A percentile compares a stretch with the other conserved stretches of the same genome.
phyloP scores from a whole-genome alignment of 2,797 vertebrate genomes.

The Spinibarbus caldwelli region DNA sequence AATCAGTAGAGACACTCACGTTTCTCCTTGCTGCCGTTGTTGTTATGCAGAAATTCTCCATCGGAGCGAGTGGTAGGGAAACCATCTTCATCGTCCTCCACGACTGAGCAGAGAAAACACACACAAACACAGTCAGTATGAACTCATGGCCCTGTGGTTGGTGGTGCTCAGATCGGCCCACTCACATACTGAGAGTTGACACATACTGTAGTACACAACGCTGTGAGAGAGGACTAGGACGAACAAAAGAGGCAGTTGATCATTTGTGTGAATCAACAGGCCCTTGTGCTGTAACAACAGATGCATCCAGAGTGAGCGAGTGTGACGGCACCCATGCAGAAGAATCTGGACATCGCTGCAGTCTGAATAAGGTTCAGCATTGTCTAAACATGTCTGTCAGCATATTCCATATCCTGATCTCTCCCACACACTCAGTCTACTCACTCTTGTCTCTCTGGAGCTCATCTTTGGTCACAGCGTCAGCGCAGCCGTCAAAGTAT shows the following conservation, averaged over 20 bases:
- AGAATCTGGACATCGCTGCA: conserved; percentile 15
- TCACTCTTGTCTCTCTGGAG: conserved; percentile 96
- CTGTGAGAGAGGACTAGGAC: conserved; percentile 50
- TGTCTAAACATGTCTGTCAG: conserved; percentile 13
- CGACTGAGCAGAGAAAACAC: conserved; percentile 71
- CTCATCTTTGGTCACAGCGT: conserved; percentile 93
- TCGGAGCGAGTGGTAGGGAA: conserved; percentile 88
- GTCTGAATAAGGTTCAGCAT: conserved; percentile 2
- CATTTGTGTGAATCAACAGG: conserved; percentile 36
- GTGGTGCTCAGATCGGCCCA: conserved; percentile 45
- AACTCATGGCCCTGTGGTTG: conserved; percentile 43
- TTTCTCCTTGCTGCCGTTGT: conserved; percentile 94
- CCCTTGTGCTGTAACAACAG: conserved; percentile 45
- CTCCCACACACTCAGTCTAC: not conserved
- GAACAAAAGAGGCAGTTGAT: conserved; percentile 53
- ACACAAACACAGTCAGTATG: conserved; percentile 10
- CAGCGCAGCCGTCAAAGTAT: conserved; percentile 93
- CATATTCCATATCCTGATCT: not conserved
- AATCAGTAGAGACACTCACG: conserved; percentile 78
- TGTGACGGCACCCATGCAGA: not conserved
- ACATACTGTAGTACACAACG: conserved; percentile 63
- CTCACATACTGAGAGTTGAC: conserved; percentile 50
- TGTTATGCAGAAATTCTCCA: conserved; percentile 89
- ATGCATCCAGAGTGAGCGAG: not conserved
- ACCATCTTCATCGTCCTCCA: conserved; percentile 96